phyloP scores from a whole-genome alignment of 2,888 invertebrate species.

The Eumacrocentrus americanus region DNA sequence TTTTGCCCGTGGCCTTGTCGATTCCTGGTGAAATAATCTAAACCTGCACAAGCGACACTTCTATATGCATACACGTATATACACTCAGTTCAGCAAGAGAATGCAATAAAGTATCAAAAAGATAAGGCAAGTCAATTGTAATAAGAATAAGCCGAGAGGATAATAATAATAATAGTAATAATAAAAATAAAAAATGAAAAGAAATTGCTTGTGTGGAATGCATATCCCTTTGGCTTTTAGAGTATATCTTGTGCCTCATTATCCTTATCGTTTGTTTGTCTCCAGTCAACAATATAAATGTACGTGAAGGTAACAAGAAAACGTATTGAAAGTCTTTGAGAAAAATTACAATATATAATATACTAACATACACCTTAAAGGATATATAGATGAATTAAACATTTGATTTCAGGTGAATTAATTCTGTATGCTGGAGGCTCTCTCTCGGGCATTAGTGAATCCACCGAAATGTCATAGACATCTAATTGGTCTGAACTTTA shows the following conservation, averaged over 20 bases:
- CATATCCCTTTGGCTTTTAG: conserved; percentile 7
- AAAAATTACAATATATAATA: too few relatives aligned
- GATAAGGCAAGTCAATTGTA: conserved; percentile 28
- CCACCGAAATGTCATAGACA: conserved; percentile 22
- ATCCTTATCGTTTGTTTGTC: conserved; percentile 26
- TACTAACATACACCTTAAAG: too few relatives aligned
- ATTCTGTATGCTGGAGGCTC: too few relatives aligned
- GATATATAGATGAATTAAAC: too few relatives aligned
- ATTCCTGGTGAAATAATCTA: conserved; percentile 23
- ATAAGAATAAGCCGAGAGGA: conserved; percentile 1
- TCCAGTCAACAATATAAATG: conserved; percentile 16
- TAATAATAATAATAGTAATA: neutral
- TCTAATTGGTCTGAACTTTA: conserved; percentile 30
- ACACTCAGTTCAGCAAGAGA: neutral
- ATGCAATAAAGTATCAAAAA: conserved; percentile 24
- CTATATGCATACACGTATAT: neutral
- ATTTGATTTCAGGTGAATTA: too few relatives aligned
- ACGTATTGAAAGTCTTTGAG: neutral
- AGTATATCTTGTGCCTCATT: conserved; percentile 19
- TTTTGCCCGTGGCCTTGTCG: conserved; percentile 28
- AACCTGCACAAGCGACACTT: neutral
- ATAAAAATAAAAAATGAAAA: conserved; percentile 1
- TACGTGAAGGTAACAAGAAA: neutral
- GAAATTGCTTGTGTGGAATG: neutral
- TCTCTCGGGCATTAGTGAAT: conserved; percentile 2